Base-by-base conservation (phyloP, 2,113 vertebrate species). In the Myrmophylax atrothorax region DNA sequence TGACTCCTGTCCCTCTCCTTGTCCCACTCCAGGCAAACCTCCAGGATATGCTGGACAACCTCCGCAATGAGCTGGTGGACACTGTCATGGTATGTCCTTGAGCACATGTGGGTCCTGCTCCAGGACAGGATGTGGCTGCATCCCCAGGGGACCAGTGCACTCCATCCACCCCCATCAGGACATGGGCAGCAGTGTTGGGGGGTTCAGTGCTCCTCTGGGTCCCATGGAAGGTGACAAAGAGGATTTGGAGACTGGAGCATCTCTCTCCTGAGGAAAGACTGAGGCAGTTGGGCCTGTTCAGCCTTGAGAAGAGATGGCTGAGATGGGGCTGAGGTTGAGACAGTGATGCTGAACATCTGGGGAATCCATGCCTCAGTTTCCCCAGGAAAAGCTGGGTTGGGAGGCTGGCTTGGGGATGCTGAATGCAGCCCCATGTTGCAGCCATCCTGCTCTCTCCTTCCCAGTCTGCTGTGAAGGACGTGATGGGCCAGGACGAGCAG, bases 391-490 rank as follows among this genome's bases (percentile, higher is more conserved):
- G 3, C 33, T 52, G 50, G 3, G 2, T 7, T 6, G 3, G 31
- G 64, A 59, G 25, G 22, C 23, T 55, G 67, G 12, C 47, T 5
- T 29, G 73, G 63, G 53, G 31, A 17, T 9, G 18, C 55, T 18
- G 29, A 40, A 4, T n/a, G 37, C 1, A 35, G 70, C n/a, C 33
- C 12, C 1, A 4, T 5, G 25, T 72, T 38, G 18, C 31, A 79
- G 52, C 58, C 67, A 75, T 35, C 14, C 55, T 4, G 2, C 18
- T 40, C 35, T 89, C 4, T 74, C 35, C 63, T 93, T 68, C 33
- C 19, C 87, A 98, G 98, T 59, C 96, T 0, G 78, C 35, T 13
- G 2, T 98, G 84, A 84, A 96, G 11, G 98, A 98, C 3, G 97
- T 98, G 77, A 7, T 98, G 31, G 98, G 98, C n/a, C 87, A 97